Conservation (phyloP, 2,797 vertebrate species). For the Okamejei kenojei region DNA sequence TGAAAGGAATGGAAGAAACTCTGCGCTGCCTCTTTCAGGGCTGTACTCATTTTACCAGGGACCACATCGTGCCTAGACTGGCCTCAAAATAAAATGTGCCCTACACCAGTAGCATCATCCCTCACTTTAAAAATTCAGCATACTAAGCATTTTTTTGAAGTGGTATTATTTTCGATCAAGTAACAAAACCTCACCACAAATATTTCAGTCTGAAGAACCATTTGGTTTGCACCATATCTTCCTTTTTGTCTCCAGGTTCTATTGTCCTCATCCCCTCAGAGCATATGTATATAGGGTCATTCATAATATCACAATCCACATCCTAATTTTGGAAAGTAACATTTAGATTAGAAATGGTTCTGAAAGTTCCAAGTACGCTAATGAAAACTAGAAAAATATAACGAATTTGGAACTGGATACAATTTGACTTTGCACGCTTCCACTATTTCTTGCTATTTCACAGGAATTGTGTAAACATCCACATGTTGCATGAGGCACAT, state of each 20-base stretch:
- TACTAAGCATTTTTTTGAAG: neutral
- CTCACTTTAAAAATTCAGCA: neutral
- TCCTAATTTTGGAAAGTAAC: neutral
- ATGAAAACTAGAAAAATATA: neutral
- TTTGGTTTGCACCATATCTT: neutral
- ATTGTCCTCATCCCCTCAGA: neutral
- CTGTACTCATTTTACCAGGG: neutral
- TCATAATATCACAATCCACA: neutral
- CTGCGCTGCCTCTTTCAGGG: neutral
- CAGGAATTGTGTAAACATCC: neutral
- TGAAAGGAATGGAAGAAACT: neutral
- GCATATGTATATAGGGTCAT: neutral
- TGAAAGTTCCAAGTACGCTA: neutral
- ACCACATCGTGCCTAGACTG: neutral
- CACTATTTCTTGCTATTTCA: neutral
- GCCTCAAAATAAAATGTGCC: neutral
- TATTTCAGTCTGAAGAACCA: neutral
- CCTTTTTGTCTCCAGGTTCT: neutral
- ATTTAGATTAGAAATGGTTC: neutral
- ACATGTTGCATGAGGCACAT: neutral
- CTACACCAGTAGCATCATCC: neutral
- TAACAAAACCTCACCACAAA: neutral
- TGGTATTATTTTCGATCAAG: neutral
- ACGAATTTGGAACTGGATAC: neutral
- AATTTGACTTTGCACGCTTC: conserved; percentile 3